phyloP scores from a whole-genome alignment of 2,888 invertebrate species.

The Macrosiphum euphorbiae region DNA sequence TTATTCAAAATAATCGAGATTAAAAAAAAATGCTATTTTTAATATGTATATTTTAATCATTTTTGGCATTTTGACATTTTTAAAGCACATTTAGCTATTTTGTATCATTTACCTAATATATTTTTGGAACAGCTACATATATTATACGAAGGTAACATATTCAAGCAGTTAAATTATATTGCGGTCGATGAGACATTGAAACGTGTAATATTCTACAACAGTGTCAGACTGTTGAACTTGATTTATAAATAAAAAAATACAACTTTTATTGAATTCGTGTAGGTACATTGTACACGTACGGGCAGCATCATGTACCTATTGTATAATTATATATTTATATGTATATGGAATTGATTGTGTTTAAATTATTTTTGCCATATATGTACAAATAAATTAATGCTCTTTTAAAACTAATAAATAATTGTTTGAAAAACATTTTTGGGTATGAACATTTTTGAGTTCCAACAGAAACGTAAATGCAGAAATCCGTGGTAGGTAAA shows the following conservation, averaged over 20 bases:
- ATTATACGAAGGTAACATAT: not conserved
- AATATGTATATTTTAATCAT: slow-evolving; percentile 1
- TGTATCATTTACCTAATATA: not conserved
- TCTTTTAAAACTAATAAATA: not conserved
- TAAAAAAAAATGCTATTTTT: slow-evolving; percentile 5
- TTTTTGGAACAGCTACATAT: not conserved
- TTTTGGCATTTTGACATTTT: slow-evolving; percentile 12
- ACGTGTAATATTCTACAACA: not conserved
- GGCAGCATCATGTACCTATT: not conserved
- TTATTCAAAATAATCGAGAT: not conserved
- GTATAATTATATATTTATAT: not conserved
- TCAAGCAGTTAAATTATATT: not conserved
- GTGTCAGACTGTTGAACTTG: not conserved
- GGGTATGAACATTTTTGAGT: not conserved
- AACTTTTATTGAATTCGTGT: not conserved
- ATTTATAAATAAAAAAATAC: not conserved
- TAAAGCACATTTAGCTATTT: not conserved
- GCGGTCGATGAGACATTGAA: not conserved
- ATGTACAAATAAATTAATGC: not conserved
- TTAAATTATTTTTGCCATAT: not conserved
- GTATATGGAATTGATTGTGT: not conserved
- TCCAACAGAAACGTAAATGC: not conserved
- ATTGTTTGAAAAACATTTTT: not conserved
- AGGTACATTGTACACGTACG: not conserved
- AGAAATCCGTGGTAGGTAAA: not conserved